A percentile compares a stretch with the other conserved stretches of the same genome.
phyloP scores from a whole-genome alignment of 2,888 invertebrate genomes.

The Polydrusus pterygomalis region DNA sequence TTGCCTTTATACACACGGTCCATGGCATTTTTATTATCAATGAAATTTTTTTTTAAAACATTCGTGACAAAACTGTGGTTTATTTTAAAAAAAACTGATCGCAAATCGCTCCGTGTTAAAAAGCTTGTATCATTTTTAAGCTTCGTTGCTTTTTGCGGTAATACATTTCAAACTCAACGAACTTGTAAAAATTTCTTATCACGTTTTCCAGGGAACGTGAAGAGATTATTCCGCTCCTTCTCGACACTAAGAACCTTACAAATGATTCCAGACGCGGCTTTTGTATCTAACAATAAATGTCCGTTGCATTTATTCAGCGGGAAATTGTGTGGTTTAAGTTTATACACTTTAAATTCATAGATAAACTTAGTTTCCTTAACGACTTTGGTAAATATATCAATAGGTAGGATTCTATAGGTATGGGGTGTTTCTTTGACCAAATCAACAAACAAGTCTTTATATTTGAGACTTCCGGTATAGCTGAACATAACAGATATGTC shows the following conservation, averaged over 20 bases:
- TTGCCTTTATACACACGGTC: too few relatives aligned
- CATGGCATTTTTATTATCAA: too few relatives aligned
- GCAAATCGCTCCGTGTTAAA: slow-evolving; percentile 5
- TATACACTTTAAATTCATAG: not conserved
- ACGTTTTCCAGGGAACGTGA: slow-evolving; percentile 34
- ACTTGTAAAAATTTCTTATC: slow-evolving; percentile 37
- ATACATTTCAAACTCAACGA: slow-evolving; percentile 39
- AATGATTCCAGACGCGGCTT: slow-evolving; percentile 12
- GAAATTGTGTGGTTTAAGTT: not conserved
- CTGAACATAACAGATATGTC: too few relatives aligned
- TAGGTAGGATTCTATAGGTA: too few relatives aligned
- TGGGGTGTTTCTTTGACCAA: too few relatives aligned
- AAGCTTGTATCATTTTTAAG: slow-evolving; percentile 40
- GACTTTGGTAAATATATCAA: too few relatives aligned
- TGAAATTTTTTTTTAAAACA: too few relatives aligned
- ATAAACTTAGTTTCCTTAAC: not conserved
- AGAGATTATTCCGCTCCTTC: slow-evolving; percentile 36
- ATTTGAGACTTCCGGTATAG: too few relatives aligned
- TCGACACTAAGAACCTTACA: slow-evolving; percentile 25
- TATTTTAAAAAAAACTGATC: too few relatives aligned
- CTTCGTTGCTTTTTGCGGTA: slow-evolving; percentile 29
- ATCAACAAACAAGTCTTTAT: too few relatives aligned
- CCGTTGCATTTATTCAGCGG: not conserved
- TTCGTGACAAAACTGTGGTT: too few relatives aligned
- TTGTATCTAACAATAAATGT: slow-evolving; percentile 13